phyloP scores from a whole-genome alignment of 1,140 invertebrate species.

The Matsumurasca onukii region DNA sequence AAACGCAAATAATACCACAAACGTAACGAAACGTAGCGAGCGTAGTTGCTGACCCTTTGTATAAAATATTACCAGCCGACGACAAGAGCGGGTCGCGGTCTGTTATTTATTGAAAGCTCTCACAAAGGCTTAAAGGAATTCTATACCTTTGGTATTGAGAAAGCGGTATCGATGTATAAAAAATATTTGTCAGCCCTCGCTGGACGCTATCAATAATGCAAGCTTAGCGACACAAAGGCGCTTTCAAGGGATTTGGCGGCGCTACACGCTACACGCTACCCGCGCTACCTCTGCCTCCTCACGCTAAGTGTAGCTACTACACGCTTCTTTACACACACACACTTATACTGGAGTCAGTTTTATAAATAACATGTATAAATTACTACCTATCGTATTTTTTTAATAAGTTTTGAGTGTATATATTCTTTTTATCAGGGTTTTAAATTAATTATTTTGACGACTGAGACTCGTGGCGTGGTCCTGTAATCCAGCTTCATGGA shows the following conservation, averaged over 20 bases:
- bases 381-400: too few relatives aligned
- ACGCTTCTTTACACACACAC: too few relatives aligned
- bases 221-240: neutral
- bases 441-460: too few relatives aligned
- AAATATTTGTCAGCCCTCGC: conserved; percentile 19
- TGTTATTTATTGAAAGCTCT: conserved; percentile 15
- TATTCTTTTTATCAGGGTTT: too few relatives aligned
- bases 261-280: too few relatives aligned
- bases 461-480: too few relatives aligned
- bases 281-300: too few relatives aligned
- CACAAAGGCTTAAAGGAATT: conserved; percentile 22
- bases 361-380: too few relatives aligned
- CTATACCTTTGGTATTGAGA: conserved; percentile 26
- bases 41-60: conserved; percentile 7
- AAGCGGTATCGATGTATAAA: conserved; percentile 27
- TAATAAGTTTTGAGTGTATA: too few relatives aligned
- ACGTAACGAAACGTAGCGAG: neutral
- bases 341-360: too few relatives aligned
- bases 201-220: conserved; percentile 13
- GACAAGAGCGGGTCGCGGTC: neutral
- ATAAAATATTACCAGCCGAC: conserved; percentile 20
- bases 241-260: conserved; percentile 19
- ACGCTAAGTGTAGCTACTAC: too few relatives aligned
- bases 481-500: too few relatives aligned
- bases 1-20: conserved; percentile 26